Conservation (phyloP, 2,888 invertebrate genomes). For the Drosophila koepferae region DNA sequence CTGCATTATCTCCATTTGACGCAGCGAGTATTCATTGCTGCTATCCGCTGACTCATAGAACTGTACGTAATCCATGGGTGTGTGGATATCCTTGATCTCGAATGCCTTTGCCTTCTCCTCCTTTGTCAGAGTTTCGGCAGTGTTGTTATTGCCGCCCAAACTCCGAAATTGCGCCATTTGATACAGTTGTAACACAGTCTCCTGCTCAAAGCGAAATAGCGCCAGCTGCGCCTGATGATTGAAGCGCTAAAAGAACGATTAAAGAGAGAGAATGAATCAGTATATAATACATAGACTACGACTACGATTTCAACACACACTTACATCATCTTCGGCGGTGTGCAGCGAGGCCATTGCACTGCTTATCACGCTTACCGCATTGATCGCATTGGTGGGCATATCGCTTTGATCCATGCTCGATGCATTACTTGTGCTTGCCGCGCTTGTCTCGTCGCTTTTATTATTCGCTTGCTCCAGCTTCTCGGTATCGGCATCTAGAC, state of each 20-base stretch:
- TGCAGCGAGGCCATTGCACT: conserved; percentile 84
- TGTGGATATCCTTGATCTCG: conserved; percentile 81
- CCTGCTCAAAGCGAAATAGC: conserved; percentile 83
- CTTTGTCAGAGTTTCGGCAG: conserved; percentile 68
- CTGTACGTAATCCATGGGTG: conserved; percentile 83
- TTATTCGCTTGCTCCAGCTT: conserved; percentile 58
- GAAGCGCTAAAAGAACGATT: conserved; percentile 73
- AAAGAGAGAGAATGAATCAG: not conserved
- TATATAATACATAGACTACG: not conserved
- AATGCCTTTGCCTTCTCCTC: conserved; percentile 83
- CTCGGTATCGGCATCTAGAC: conserved; percentile 69
- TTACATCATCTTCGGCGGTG: conserved; percentile 83
- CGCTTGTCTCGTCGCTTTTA: conserved; percentile 62
- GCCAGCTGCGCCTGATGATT: conserved; percentile 81
- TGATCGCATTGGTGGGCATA: conserved; percentile 75
- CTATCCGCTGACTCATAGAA: conserved; percentile 80
- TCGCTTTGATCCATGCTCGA: conserved; percentile 69
- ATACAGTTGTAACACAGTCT: conserved; percentile 84
- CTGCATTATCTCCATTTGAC: conserved; percentile 84
- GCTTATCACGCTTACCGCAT: conserved; percentile 84
- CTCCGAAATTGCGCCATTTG: conserved; percentile 82
- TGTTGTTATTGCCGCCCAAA: conserved; percentile 34
- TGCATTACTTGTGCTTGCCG: conserved; percentile 57
- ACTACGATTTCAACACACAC: conserved; percentile 17
- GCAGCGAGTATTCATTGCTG: conserved; percentile 77